Evolutionary conservation across 2,797 vertebrate species (phyloP), one percentile per base, ranked within the genome.

Genomic region (Podargus strigoides): DNA sequence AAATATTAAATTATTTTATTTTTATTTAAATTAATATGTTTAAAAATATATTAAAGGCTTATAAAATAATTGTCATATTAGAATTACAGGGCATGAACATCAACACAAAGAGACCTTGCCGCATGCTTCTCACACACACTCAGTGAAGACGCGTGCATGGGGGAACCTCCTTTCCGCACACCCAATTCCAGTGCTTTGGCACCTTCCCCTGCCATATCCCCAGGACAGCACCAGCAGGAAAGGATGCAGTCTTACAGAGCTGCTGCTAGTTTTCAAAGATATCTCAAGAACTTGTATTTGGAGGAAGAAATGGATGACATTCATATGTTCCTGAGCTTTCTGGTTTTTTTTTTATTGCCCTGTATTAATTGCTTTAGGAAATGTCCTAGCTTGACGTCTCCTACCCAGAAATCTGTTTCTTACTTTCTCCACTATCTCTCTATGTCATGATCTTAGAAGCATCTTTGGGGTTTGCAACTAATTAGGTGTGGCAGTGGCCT

Each of bases 1-100:
- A n/a, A n/a, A n/a, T n/a, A n/a, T n/a, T n/a, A n/a, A n/a, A n/a
- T n/a, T n/a, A n/a, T n/a, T n/a, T n/a, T n/a, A n/a, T n/a, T n/a
- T n/a, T n/a, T n/a, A n/a, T n/a, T n/a, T n/a, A n/a, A n/a, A n/a
- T n/a, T n/a, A n/a, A n/a, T n/a, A n/a, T n/a, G 26, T 79, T 79
- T 87, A 56, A 81, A 95, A 89, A 72, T 60, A 88, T 37, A 67
- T 91, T 84, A 88, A 84, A 78, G 32, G 32, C 78, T 87, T 94
- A 36, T 84, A 75, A 93, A 94, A 77, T 75, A 92, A 87, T 86
- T 72, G 58, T 47, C 1, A 0, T 59, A 37, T 55, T 53, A 85
- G 49, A 83, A 62, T 47, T 87, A 36, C 32, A 50, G 23, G 12
- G 39, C 28, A 34, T 27, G 44, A 81, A 59, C 5, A 7, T 41